These are phyloP conservation scores for Mesorhabditis spiculigera DNA, from an alignment of 2,888 invertebrate genomes.

Conservation along the genomic window DNA sequence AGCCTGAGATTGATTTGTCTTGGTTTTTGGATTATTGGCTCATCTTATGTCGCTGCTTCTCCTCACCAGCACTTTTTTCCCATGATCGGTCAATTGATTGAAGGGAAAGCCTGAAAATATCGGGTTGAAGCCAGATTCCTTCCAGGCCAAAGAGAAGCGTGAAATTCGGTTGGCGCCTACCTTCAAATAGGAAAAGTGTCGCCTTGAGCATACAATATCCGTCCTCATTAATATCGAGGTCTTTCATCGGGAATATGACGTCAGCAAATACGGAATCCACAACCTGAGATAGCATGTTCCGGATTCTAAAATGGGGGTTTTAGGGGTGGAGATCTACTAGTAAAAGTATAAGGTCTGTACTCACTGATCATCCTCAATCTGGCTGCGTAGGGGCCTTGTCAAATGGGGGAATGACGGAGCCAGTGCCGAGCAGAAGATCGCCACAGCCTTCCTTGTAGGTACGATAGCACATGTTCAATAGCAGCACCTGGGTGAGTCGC, in stretches of 20 bases:
- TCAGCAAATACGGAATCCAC: slow-evolving; percentile 21
- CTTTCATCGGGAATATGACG: slow-evolving; percentile 26
- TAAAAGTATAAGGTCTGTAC: background rate
- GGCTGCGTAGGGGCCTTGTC: slow-evolving; percentile 20
- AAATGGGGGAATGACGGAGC: slow-evolving; percentile 31
- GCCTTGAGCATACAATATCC: slow-evolving; percentile 31
- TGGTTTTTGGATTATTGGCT: background rate
- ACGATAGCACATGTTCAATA: slow-evolving; percentile 27
- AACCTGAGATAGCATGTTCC: background rate
- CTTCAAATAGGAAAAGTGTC: slow-evolving; percentile 26
- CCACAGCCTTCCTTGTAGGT: slow-evolving; percentile 25
- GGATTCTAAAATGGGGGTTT: background rate
- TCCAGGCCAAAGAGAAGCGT: too few species aligned
- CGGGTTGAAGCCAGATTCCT: too few species aligned
- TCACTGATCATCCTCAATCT: slow-evolving; percentile 4
- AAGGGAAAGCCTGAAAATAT: background rate
- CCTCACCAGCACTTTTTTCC: background rate
- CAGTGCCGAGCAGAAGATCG: slow-evolving; percentile 28
- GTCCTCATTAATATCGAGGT: slow-evolving; percentile 22
- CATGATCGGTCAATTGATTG: background rate
- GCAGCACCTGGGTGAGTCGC: slow-evolving; percentile 26
- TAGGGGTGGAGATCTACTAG: too few species aligned
- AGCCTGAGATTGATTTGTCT: background rate
- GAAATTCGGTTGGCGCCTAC: slow-evolving; percentile 9
- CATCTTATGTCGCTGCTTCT: background rate